Evolutionary conservation across 2,888 invertebrate genomes (phyloP), one percentile per base, ranked within the genome.

Genomic region (Julus scanicus): DNA sequence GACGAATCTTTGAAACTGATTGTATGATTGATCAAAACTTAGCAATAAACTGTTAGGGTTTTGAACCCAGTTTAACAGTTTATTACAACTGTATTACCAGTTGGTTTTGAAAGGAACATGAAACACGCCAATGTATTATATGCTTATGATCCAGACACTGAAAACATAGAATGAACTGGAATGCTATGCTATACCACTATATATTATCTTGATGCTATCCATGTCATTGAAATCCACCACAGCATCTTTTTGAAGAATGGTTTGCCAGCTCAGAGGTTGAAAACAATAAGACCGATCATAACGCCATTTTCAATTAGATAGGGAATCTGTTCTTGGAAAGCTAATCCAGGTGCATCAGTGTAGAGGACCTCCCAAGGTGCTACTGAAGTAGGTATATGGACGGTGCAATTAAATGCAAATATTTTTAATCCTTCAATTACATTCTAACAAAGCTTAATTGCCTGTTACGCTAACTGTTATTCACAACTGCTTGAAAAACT

Each of bases 391-490:
- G 71, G 71, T 71, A 71, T 71, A 71, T 71, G 71, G 71, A 71
- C 71, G 71, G 29, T 29, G 71, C 71, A 71, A 71, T 71, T 71
- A 71, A 71, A 71, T 71, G 71, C 71, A 71, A 29, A 71, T 29
- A 71, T 71, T 29, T 29, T 29, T 71, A 29, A 71, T 71, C 71
- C 71, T 71, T 71, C 71, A 71, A 71, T 71, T 29, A 71, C 63
- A 71, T 71, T 71, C 29, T 71, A 71, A 71, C 71, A 71, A 71
- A 71, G 71, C 71, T 71, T 71, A 71, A 71, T 71, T 71, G 71
- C 71, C 29, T 71, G 71, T 71, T 71, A 71, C 29, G 29, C 6
- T 71, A 71, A 71, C 71, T 71, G 71, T 71, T 71, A 2, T 71
- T 29, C 71, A 71, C 29, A 1, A 71, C 9, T 71, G 8, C 29